Base-by-base conservation (phyloP, 1,140 invertebrate genomes). In the Drosophila arizonae region DNA sequence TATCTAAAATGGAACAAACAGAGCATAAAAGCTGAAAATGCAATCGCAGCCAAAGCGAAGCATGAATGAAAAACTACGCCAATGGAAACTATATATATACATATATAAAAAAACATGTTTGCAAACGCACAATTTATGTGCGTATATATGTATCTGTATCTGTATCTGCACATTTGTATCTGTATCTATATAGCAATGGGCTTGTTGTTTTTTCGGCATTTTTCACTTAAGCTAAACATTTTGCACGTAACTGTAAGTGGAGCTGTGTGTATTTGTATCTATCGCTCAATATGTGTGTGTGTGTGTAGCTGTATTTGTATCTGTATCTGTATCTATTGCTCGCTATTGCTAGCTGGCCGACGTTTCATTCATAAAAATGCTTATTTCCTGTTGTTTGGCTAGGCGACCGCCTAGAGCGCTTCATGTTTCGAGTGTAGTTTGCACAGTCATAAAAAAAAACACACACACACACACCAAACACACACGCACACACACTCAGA, bases 351-450 rank as follows among this genome's bases (percentile, higher is more conserved):
- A 45, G 51, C 72, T 77, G 60, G 82, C 72, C 78, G 78, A 87
- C 82, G 76, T 88, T 87, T 87, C 82, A 87, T 87, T 87, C 82
- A 87, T 87, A 87, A 88, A 87, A 87, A 88, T 88, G 85, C 79
- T 79, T 87, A 84, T 88, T 87, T 87, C 82, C 82, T 87, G 82
- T 87, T 86, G 81, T 68, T 81, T 81, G 82, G 75, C 72, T 56
- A 52, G 74, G 70, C 52, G 68, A 64, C 57, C 71, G 66, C 65
- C 71, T 74, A 66, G 51, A 62, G 60, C 61, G 79, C 64, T 77
- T 85, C 78, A 77, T 86, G 75, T 85, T 87, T 81, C 71, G 82
- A 72, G 62, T 74, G 71, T 58, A 77, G 77, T 77, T 79, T 79
- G 77, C 72, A 74, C 82, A 77, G 75, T 81, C 82, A 87, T 86